Percentiles rank a stretch among this genome's conserved stretches.
phyloP scores from a whole-genome alignment of 2,888 invertebrate genomes.

The Synanthedon tipuliformis region DNA sequence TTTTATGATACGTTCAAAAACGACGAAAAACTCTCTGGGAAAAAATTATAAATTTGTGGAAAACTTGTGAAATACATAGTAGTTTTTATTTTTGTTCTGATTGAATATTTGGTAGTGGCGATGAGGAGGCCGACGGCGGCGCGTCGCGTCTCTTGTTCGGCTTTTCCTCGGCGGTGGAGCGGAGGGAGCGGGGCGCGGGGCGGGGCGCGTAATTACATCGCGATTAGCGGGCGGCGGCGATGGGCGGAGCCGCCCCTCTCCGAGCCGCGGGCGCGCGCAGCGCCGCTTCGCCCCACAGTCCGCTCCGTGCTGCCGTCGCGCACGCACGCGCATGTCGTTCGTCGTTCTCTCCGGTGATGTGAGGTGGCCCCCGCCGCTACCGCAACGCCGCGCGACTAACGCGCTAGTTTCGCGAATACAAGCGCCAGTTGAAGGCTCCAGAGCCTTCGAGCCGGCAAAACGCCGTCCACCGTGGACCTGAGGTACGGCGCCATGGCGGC shows the following conservation, averaged over 20 bases:
- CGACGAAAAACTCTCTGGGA: no score
- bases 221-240: slow-evolving; percentile 12
- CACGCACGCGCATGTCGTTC: slow-evolving; percentile 74
- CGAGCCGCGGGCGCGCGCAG: slow-evolving; percentile 45
- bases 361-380: slow-evolving; percentile 68
- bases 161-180: slow-evolving; percentile 12
- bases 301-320: slow-evolving; percentile 66
- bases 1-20: no score
- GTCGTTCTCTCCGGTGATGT: slow-evolving; percentile 56
- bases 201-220: slow-evolving; percentile 16
- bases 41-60: no score
- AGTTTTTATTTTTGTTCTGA: background rate
- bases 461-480: slow-evolving; percentile 73
- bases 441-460: slow-evolving; percentile 73
- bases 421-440: slow-evolving; percentile 66
- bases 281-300: slow-evolving; percentile 51
- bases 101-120: background rate
- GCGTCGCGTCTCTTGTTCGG: slow-evolving; percentile 4
- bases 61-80: background rate
- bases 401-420: slow-evolving; percentile 59
- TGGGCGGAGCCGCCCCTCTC: slow-evolving; percentile 28
- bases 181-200: slow-evolving; percentile 19
- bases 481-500: slow-evolving; percentile 91
- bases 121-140: background rate
- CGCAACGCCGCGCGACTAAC: slow-evolving; percentile 57